These are phyloP conservation scores for Cyclina sinensis DNA, from an alignment of 1,140 invertebrate genomes.

Conservation along the genomic window DNA sequence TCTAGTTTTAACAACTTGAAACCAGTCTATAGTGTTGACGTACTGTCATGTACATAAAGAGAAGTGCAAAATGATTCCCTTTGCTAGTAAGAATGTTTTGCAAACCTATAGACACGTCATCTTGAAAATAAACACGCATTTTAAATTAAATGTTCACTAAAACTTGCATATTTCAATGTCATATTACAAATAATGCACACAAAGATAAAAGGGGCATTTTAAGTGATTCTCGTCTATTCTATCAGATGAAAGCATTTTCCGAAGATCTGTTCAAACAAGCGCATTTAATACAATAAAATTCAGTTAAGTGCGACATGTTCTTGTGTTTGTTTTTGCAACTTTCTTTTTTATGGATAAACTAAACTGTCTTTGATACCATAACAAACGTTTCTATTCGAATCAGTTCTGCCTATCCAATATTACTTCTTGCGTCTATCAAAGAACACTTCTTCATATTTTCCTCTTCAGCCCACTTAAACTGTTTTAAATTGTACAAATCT, in stretches of 20 bases:
- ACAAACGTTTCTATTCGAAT: no score
- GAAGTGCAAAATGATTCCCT: background rate
- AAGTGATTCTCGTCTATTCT: background rate
- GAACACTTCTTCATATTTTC: no score
- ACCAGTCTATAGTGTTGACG: background rate
- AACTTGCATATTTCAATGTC: background rate
- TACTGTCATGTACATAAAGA: background rate
- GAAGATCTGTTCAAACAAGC: background rate
- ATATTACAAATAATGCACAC: background rate
- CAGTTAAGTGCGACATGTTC: no score
- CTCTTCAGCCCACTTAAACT: no score
- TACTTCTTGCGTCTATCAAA: no score
- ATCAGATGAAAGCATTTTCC: background rate
- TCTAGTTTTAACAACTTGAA: background rate
- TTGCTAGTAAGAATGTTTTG: background rate
- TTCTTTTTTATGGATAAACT: no score
- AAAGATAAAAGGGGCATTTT: background rate
- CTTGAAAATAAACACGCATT: constrained; percentile 17
- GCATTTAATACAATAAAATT: no score
- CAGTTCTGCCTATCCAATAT: no score
- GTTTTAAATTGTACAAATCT: no score
- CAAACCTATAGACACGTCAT: background rate
- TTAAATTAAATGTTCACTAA: background rate
- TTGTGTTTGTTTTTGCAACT: no score
- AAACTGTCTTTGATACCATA: no score